These are phyloP conservation scores for Melanotaenia maccullochi DNA, from an alignment of 2,797 vertebrate genomes.

Conservation along the genomic window DNA sequence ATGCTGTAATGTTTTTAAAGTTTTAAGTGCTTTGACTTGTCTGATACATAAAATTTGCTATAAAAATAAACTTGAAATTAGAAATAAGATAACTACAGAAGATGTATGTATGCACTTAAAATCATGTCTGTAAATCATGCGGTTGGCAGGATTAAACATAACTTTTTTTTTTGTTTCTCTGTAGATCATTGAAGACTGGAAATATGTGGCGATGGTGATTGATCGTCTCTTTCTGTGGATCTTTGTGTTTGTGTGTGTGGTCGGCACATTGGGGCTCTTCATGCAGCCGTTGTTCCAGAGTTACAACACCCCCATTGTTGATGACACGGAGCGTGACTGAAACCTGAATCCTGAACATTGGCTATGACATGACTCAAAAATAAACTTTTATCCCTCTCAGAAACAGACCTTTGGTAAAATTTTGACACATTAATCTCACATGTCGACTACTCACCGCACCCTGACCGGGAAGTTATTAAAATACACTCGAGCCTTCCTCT, in stretches of 20 bases:
- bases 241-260: constrained; percentile 84
- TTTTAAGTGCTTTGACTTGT: too few relatives aligned
- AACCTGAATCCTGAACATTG: constrained; percentile 28
- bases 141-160: constrained; percentile 4
- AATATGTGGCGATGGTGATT: constrained; percentile 88
- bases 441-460: constrained; percentile 30
- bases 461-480: constrained; percentile 47
- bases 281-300: constrained; percentile 88
- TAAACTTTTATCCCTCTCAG: constrained; percentile 33
- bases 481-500: constrained; percentile 40
- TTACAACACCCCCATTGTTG: constrained; percentile 78
- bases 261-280: constrained; percentile 84
- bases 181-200: constrained; percentile 88
- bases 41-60: too few relatives aligned
- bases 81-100: too few relatives aligned
- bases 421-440: constrained; percentile 46
- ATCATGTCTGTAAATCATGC: not conserved
- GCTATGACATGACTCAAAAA: constrained; percentile 29
- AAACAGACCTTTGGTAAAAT: constrained; percentile 46
- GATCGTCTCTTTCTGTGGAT: constrained; percentile 88
- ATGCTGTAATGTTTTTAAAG: too few relatives aligned
- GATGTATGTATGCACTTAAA: not conserved
- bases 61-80: too few relatives aligned
- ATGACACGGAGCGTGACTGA: constrained; percentile 70
- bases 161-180: constrained; percentile 24